Base-by-base conservation (phyloP, 2,888 invertebrate species). In the Dendrolimus pini region DNA sequence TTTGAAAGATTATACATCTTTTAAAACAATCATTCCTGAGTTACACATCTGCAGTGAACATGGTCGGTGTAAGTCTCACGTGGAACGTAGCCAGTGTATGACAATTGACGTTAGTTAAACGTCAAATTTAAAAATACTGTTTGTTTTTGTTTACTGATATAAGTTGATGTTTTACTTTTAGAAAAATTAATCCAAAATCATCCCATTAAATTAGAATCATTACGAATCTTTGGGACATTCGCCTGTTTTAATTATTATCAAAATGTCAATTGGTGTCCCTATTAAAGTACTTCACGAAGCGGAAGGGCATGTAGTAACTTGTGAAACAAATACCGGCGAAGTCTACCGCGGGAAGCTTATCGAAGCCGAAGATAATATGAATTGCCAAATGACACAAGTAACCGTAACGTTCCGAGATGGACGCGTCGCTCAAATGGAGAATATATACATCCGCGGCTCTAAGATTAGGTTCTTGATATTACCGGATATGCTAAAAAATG, bases 321-420 rank as follows among this genome's bases (percentile, higher is more conserved):
- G 98, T 76, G 99, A 99, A 93, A 99, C 99, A 10, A 98, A 96
- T 67, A 98, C 98, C 92, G 99, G 99, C 67, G 99, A 99, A 94
- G 98, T 99, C 54, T 99, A 99, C 89, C 94, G 99, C 74, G 99
- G 99, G 79, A 99, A 99, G 89, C 91, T 99, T 54, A 96, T 99
- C 55, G 99, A 99, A 92, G 99, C 99, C 7, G 99, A 99, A 84
- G 99, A 99, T 88, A 99, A 99, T 82, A 99, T 99, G 99, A 99
- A 99, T 92, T 99, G 98, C 89, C 98, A 99, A 89, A 96, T 99
- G 96, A 95, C 96, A 60, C 94, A 94, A 75, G 96, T 98, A 54
- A 97, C 96, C n/a, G 97, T 98, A 12, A 98, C 98, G 0, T 96
- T 97, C 79, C 92, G 99, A 61, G 99, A 99, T 80, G 99, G 99